Percentiles rank a stretch among this genome's conserved stretches.
Conservation (phyloP, 2,113 vertebrate genomes). For the human region DNA sequence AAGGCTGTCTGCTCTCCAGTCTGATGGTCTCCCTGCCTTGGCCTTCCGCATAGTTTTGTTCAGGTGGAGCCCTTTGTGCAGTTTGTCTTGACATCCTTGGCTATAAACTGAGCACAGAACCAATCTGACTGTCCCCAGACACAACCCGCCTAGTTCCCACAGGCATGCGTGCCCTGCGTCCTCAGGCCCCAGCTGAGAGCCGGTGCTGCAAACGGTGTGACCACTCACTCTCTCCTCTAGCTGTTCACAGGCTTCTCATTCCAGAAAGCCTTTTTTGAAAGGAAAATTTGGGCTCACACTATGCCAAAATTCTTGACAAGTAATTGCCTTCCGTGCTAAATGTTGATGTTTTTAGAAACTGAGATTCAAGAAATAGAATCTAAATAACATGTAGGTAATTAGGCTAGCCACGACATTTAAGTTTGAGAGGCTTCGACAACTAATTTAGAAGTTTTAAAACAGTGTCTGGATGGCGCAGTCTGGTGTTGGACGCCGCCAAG, state of each 20-base stretch:
- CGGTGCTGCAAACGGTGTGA: fast-evolving
- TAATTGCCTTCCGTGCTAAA: not conserved
- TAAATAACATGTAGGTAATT: fast-evolving
- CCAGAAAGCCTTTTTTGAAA: not conserved
- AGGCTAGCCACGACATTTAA: not conserved
- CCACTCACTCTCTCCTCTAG: fast-evolving
- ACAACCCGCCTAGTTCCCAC: too few relatives aligned
- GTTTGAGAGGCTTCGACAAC: not conserved
- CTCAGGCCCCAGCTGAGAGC: fast-evolving
- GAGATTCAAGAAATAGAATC: not conserved
- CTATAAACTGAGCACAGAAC: not conserved
- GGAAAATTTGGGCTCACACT: not conserved
- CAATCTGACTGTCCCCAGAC: too few relatives aligned
- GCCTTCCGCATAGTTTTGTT: fast-evolving
- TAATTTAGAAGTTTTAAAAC: not conserved
- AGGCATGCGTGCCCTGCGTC: fast-evolving
- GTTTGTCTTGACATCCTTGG: fast-evolving
- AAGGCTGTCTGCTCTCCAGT: not conserved
- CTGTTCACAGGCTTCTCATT: too few relatives aligned
- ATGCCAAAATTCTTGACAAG: not conserved
- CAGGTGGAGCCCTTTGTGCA: not conserved
- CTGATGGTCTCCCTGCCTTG: not conserved
- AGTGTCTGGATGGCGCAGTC: fast-evolving
- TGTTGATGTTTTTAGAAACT: not conserved
- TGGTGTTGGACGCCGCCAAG: fast-evolving